These are phyloP conservation scores for Hyperoodon ampullatus DNA, from an alignment of 2,113 vertebrate genomes.

Conservation along the genomic window DNA sequence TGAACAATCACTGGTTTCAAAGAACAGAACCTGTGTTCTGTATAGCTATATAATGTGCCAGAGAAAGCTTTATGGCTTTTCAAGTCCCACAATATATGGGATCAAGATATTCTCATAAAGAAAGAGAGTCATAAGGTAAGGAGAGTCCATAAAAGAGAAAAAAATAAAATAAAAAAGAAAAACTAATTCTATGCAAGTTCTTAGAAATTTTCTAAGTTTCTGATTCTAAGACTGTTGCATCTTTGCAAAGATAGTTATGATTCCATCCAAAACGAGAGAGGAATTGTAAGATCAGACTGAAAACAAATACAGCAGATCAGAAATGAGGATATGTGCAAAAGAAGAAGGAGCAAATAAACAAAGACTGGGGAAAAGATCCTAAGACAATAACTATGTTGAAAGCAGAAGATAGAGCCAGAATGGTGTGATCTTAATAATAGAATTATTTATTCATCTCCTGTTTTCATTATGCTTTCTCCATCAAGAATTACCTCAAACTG, in stretches of 20 bases:
- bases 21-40: neutral
- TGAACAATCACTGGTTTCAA: neutral
- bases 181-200: neutral
- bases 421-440: neutral
- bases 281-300: neutral
- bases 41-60: neutral
- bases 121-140: neutral
- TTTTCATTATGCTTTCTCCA: slow-evolving; percentile 20
- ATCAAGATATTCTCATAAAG: slow-evolving; percentile 2
- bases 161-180: neutral
- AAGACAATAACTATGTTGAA: neutral
- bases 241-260: neutral
- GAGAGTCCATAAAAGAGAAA: neutral
- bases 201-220: neutral
- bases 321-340: neutral
- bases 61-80: neutral
- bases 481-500: neutral
- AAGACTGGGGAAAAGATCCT: neutral
- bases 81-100: neutral
- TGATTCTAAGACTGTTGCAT: neutral
- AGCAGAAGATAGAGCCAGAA: neutral
- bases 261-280: neutral
- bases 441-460: neutral
- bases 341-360: neutral
- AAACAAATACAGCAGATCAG: neutral